Evolutionary conservation across 2,888 invertebrate genomes (phyloP).

Genomic region (Heliothis peltigera): DNA sequence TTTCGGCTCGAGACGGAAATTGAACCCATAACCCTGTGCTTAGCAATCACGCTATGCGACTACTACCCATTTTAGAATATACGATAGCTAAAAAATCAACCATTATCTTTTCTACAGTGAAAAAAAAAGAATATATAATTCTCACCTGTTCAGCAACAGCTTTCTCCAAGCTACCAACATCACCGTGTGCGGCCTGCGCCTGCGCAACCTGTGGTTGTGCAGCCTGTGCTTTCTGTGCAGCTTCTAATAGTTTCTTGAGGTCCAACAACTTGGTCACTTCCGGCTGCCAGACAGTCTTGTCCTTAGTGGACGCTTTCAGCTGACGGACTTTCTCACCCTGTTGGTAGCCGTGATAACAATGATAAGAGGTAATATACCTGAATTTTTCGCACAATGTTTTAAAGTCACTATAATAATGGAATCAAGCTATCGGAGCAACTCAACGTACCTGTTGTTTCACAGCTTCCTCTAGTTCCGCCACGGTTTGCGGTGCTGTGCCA

Average conservation of each 20-base stretch:
- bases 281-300: slow-evolving; percentile 94
- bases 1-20: no score
- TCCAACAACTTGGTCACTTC: slow-evolving; percentile 93
- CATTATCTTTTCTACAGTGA: no score
- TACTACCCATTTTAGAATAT: no score
- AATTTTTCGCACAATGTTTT: no score
- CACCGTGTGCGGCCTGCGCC: neutral
- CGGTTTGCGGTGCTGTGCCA: neutral
- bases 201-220: neutral
- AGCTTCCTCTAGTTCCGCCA: slow-evolving; percentile 49
- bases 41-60: no score
- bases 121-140: no score
- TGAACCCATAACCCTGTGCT: no score
- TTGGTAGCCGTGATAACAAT: neutral
- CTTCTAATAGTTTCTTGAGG: slow-evolving; percentile 91
- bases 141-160: slow-evolving; percentile 58
- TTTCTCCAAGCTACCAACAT: slow-evolving; percentile 47
- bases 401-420: no score
- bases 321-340: slow-evolving; percentile 94
- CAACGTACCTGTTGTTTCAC: slow-evolving; percentile 44
- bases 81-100: no score
- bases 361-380: no score
- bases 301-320: slow-evolving; percentile 93
- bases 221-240: slow-evolving; percentile 17
- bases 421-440: no score